Evolutionary conservation across 2,797 vertebrate species (phyloP), one percentile per base, ranked within the genome.

Genomic region (Erpetoichthys calabaricus): DNA sequence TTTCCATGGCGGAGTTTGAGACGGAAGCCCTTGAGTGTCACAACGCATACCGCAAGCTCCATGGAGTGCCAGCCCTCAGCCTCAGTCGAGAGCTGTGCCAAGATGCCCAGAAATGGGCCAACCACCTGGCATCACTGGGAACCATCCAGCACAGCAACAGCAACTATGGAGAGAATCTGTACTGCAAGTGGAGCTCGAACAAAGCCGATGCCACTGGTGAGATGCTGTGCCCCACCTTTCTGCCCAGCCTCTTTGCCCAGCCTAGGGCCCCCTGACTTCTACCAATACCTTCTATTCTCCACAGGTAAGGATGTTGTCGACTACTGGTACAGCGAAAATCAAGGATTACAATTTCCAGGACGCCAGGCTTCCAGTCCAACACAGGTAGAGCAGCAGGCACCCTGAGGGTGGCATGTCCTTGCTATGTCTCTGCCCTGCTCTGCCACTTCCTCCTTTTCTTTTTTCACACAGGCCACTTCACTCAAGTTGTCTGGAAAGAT

Each of bases 401-500:
- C 25, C 25, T 25, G 25, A 25, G 25, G 25, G 25, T 25, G 25
- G 25, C 25, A 25, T 25, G 25, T 25, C 25, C 25, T 25, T 25
- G 25, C 2, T 25, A 25, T 25, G 25, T 25, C 25, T 25, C 25
- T 25, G 25, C 25, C 25, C 25, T 25, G 25, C 25, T 25, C 25
- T 25, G 25, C 25, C 25, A 25, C 0, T 58, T 3, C 45, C 1
- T 44, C 66, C 60, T 3, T 58, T 5, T 60, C 42, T 53, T 63
- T 25, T 50, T 53, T 63, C 57, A 58, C 59, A 2, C 64, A 88
- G 86, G 86, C 47, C 86, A 88, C 62, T 87, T 87, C 61, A 87
- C 84, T 25, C 84, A 83, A 63, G 85, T 86, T 83, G 76, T 87
- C 1, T 88, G 86, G 85, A 87, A 84, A 65, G 79, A 63, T 6